Evolutionary conservation across 1,140 invertebrate genomes (phyloP).

Genomic region (Drosophila punjabiensis): DNA sequence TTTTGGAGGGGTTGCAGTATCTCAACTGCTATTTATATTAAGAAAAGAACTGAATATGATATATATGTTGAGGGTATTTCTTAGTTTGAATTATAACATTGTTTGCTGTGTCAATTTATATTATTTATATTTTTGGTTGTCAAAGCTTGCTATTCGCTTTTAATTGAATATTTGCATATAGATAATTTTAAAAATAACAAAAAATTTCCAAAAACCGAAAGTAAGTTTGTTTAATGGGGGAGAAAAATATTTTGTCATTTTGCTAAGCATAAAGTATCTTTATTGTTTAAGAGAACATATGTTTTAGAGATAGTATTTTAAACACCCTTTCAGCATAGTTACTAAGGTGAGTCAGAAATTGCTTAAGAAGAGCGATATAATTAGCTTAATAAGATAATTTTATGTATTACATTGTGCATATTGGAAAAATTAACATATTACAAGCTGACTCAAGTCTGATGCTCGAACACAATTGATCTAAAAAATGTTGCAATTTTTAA

Average conservation of each 20-base stretch:
- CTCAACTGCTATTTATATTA: background rate
- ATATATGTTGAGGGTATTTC: background rate
- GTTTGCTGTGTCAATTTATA: constrained; percentile 2
- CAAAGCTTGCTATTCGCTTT: constrained; percentile 27
- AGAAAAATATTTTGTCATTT: background rate
- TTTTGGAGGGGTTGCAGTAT: no score
- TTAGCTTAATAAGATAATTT: no score
- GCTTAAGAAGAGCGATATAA: no score
- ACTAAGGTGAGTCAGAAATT: no score
- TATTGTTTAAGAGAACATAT: no score
- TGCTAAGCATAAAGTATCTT: background rate
- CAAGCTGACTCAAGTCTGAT: background rate
- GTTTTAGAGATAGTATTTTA: no score
- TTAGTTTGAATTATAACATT: background rate
- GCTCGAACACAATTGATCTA: background rate
- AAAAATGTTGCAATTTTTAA: background rate
- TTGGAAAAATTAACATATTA: no score
- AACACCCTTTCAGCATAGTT: no score
- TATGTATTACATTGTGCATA: no score
- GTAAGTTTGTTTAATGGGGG: background rate
- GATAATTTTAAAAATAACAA: background rate
- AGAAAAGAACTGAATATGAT: background rate
- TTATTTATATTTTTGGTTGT: constrained; percentile 23
- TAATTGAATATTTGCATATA: constrained; percentile 59
- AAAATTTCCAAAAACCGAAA: background rate